A percentile compares a stretch with the other conserved stretches of the same genome.
phyloP scores from a whole-genome alignment of 2,797 vertebrate species.

The Crossoptilon crossoptilon region DNA sequence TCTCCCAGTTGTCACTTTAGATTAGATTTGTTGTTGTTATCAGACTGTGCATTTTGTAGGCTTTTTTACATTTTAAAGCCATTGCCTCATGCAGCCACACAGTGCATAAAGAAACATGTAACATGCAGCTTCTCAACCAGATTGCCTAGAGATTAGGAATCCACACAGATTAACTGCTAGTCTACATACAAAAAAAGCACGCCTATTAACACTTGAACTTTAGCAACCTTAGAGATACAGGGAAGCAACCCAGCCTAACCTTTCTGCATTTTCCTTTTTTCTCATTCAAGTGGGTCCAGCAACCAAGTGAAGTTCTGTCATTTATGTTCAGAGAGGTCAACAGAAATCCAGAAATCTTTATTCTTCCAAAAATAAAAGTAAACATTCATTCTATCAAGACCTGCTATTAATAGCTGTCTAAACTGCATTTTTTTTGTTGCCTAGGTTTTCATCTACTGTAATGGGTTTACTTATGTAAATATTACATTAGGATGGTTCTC shows the following conservation, averaged over 20 bases:
- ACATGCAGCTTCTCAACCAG: slow-evolving; percentile 56
- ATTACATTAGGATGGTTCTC: background rate
- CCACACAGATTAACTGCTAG: slow-evolving; percentile 64
- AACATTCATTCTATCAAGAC: background rate
- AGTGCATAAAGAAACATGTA: slow-evolving; percentile 48
- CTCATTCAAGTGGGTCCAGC: slow-evolving; percentile 32
- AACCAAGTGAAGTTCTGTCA: background rate
- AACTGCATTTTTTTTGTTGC: background rate
- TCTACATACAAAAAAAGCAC: background rate
- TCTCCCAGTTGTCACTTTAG: slow-evolving; percentile 82
- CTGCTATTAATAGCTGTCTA: background rate
- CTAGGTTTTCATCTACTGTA: background rate
- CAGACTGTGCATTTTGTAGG: slow-evolving; percentile 79
- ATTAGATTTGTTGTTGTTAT: slow-evolving; percentile 86
- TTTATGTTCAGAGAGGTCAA: background rate
- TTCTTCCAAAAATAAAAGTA: background rate
- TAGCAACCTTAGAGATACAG: slow-evolving; percentile 32
- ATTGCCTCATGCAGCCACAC: slow-evolving; percentile 68
- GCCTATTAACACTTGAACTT: slow-evolving; percentile 66
- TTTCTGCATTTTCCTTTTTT: background rate
- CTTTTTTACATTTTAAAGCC: slow-evolving; percentile 82
- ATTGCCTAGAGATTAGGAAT: slow-evolving; percentile 63
- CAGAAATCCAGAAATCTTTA: background rate
- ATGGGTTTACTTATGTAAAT: background rate
- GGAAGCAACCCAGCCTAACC: background rate